Percentiles rank a stretch among this genome's conserved stretches.
Conservation (phyloP, 2,797 vertebrate genomes). For the Lepus oiostolus region DNA sequence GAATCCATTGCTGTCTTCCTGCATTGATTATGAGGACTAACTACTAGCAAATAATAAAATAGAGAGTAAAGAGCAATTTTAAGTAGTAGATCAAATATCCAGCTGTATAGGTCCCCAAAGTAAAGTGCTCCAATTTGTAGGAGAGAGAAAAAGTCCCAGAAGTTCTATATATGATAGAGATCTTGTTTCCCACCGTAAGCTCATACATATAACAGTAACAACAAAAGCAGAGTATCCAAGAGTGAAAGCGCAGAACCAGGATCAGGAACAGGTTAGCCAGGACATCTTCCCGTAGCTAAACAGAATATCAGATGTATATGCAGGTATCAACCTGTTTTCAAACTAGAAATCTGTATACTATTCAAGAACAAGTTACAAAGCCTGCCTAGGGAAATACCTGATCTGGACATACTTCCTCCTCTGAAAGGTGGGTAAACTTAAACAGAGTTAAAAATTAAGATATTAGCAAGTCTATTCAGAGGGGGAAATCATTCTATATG, state of each 20-base stretch:
- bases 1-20: not conserved
- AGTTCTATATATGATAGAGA: no score
- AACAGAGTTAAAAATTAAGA: not conserved
- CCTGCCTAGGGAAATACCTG: not conserved
- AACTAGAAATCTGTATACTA: not conserved
- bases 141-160: not conserved
- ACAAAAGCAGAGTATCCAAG: not conserved
- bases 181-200: not conserved
- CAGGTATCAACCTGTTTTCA: not conserved
- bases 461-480: not conserved
- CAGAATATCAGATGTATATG: not conserved
- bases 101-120: not conserved
- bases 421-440: not conserved
- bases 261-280: not conserved
- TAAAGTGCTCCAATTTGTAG: not conserved
- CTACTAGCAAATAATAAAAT: not conserved
- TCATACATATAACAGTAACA: not conserved
- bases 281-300: not conserved
- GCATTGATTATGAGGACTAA: not conserved
- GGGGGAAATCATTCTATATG: not conserved
- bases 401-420: not conserved
- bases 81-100: not conserved
- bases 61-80: conserved; percentile 16
- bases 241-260: not conserved
- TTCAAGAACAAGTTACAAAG: not conserved